Evolutionary conservation across 1,140 invertebrate species (phyloP).

Genomic region (Coelopa frigida): DNA sequence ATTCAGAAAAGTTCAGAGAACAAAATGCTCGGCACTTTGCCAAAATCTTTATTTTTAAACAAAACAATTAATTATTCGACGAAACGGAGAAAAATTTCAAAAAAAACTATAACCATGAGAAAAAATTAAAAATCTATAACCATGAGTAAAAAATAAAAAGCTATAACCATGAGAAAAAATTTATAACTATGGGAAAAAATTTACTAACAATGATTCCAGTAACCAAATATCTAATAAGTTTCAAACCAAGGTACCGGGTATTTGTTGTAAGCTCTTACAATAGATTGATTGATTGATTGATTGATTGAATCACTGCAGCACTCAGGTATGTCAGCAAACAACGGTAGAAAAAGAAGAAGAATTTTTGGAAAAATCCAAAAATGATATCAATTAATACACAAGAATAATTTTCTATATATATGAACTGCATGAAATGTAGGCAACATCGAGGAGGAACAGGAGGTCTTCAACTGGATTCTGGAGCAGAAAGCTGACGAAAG

Average conservation of each 20-base stretch:
- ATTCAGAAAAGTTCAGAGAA: no score
- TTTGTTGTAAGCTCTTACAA: no score
- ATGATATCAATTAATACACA: neutral
- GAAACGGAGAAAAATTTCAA: no score
- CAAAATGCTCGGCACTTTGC: no score
- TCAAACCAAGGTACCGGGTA: no score
- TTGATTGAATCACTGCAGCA: slow-evolving; percentile 42
- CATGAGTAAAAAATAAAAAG: neutral
- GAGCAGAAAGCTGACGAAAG: slow-evolving; percentile 89
- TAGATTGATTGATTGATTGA: no score
- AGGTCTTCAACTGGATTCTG: slow-evolving; percentile 85
- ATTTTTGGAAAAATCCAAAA: neutral
- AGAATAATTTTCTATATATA: neutral
- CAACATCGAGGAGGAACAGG: slow-evolving; percentile 73
- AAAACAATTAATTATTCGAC: no score
- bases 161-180: neutral
- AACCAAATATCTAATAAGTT: no score
- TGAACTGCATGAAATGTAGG: slow-evolving; percentile 51
- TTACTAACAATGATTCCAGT: neutral
- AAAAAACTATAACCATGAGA: no score
- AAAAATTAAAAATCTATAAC: neutral
- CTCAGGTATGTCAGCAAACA: slow-evolving; percentile 28
- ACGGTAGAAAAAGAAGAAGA: neutral
- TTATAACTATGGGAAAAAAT: neutral
- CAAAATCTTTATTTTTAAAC: no score